These are phyloP conservation scores for Dione vanillae DNA, from an alignment of 2,888 invertebrate genomes.

Conservation along the genomic window DNA sequence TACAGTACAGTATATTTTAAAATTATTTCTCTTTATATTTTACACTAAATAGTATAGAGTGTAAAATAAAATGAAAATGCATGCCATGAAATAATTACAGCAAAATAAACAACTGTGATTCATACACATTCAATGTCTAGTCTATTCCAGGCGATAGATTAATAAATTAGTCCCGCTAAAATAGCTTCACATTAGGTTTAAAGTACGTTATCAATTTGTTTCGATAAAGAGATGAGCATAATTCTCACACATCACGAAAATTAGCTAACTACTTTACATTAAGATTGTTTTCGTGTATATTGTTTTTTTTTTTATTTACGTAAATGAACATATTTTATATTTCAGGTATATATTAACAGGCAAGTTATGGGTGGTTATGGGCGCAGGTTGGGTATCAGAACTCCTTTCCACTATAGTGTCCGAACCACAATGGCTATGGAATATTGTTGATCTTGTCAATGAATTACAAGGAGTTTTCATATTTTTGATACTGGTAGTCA, in stretches of 20 bases:
- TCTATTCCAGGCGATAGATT: background rate
- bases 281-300: background rate
- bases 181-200: background rate
- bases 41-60: background rate
- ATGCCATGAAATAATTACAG: background rate
- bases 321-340: constrained; percentile 13
- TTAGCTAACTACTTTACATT: background rate
- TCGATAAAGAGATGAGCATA: background rate
- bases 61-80: too few species aligned
- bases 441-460: constrained; percentile 87
- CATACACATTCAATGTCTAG: background rate
- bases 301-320: background rate
- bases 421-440: constrained; percentile 78
- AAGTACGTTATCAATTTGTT: background rate
- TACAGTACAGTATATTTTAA: background rate
- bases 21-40: background rate
- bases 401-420: constrained; percentile 84
- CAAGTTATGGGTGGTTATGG: constrained; percentile 92
- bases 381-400: constrained; percentile 89
- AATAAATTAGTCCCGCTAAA: background rate
- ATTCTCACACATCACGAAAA: background rate
- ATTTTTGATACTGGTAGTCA: constrained; percentile 89
- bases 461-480: constrained; percentile 89
- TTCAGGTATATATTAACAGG: constrained; percentile 87
- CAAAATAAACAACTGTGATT: background rate